Evolutionary conservation across 1,140 invertebrate genomes (phyloP).

Genomic region (Macrostomum lignano): DNA sequence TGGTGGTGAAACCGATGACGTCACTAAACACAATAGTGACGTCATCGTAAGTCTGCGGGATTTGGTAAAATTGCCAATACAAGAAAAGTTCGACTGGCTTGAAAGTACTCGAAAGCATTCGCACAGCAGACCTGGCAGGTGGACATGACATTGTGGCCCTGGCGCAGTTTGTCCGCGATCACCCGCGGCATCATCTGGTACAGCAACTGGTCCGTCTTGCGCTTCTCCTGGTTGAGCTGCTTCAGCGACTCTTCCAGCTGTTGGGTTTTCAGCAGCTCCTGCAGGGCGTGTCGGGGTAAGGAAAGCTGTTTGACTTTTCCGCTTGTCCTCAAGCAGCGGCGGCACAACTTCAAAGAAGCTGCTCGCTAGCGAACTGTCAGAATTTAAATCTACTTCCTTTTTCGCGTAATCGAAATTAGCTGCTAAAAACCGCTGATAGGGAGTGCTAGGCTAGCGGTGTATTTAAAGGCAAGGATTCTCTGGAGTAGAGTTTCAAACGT

Average conservation of each 20-base stretch:
- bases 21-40: slow-evolving; percentile 50
- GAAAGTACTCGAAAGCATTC: too few relatives aligned
- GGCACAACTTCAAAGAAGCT: not conserved
- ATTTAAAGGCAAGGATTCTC: too few relatives aligned
- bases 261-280: slow-evolving; percentile 73
- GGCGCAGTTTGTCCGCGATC: slow-evolving; percentile 59
- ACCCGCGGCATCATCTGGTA: slow-evolving; percentile 50
- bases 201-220: slow-evolving; percentile 61
- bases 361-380: not conserved
- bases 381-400: too few relatives aligned
- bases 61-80: slow-evolving; percentile 50
- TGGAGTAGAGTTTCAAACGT: too few relatives aligned
- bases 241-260: slow-evolving; percentile 80
- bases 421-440: too few relatives aligned
- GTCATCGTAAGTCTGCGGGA: slow-evolving; percentile 31
- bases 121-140: slow-evolving; percentile 74
- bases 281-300: slow-evolving; percentile 1
- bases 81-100: too few relatives aligned
- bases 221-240: slow-evolving; percentile 76
- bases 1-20: slow-evolving; percentile 47
- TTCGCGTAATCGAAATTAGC: too few relatives aligned
- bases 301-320: slow-evolving; percentile 39
- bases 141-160: slow-evolving; percentile 66
- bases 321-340: slow-evolving; percentile 38
- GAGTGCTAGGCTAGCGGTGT: too few relatives aligned